These are phyloP conservation scores for Lepus townsendii DNA, from an alignment of 2,797 vertebrate species.

Conservation along the genomic window DNA sequence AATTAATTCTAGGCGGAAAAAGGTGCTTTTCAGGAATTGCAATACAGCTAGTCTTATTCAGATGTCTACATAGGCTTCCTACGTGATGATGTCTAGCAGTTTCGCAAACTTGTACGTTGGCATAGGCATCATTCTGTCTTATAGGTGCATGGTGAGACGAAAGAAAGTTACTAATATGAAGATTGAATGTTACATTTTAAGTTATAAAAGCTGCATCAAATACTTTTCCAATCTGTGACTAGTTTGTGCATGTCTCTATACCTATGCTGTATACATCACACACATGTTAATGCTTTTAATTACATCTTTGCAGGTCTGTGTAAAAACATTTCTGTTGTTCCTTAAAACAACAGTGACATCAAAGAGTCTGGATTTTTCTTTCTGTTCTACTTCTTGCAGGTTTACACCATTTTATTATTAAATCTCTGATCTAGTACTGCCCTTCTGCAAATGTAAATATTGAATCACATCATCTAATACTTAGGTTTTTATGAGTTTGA, in stretches of 20 bases:
- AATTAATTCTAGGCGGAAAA: background rate
- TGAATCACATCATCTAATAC: background rate
- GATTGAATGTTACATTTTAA: background rate
- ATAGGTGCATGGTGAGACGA: background rate
- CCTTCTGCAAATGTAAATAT: background rate
- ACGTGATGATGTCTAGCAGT: background rate
- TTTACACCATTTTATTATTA: background rate
- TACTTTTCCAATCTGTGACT: background rate
- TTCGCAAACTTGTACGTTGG: background rate
- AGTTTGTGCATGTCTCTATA: background rate
- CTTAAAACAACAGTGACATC: background rate
- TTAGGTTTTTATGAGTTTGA: slow-evolving; percentile 3
- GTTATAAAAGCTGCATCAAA: background rate
- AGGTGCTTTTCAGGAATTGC: background rate
- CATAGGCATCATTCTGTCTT: background rate
- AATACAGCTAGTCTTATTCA: background rate
- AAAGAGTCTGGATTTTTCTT: background rate
- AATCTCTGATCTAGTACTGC: background rate
- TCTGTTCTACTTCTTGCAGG: background rate
- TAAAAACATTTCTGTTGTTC: background rate
- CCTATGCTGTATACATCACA: background rate
- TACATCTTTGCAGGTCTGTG: background rate
- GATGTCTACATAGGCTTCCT: background rate
- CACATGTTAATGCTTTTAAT: background rate
- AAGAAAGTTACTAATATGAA: background rate